Evolutionary conservation across 2,888 invertebrate genomes (phyloP).

Genomic region (Diloba caeruleocephala): DNA sequence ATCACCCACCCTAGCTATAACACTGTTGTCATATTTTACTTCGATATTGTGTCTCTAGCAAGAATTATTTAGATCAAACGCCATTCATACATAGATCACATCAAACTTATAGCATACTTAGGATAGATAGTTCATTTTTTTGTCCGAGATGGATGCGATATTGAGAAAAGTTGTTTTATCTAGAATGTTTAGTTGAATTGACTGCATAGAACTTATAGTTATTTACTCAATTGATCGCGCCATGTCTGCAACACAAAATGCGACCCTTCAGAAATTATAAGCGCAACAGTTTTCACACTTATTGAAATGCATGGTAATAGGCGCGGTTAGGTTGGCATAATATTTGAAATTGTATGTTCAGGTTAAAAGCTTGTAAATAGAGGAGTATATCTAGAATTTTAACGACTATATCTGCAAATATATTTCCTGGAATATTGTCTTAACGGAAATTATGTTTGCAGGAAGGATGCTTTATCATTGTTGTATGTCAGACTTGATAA

Average conservation of each 20-base stretch:
- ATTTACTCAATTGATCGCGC: constrained; percentile 6
- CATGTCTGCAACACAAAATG: constrained; percentile 10
- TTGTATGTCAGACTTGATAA: neutral
- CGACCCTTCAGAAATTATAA: constrained; percentile 11
- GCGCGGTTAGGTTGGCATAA: constrained; percentile 34
- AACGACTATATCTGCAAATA: constrained; percentile 10
- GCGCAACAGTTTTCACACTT: constrained; percentile 33
- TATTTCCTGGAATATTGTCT: constrained; percentile 10
- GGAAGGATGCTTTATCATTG: neutral
- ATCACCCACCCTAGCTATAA: constrained; percentile 12
- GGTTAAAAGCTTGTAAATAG: constrained; percentile 36
- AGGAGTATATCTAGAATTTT: constrained; percentile 13
- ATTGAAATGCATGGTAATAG: constrained; percentile 42
- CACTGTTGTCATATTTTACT: constrained; percentile 17
- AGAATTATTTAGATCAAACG: constrained; percentile 31
- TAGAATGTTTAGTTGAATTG: constrained; percentile 17
- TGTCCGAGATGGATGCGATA: constrained; percentile 5
- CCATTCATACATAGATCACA: constrained; percentile 16
- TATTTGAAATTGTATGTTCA: constrained; percentile 47
- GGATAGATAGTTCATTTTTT: no score
- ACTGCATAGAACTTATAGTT: neutral
- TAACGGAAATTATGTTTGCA: constrained; percentile 17
- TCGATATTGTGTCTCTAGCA: constrained; percentile 18
- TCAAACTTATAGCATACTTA: constrained; percentile 8
- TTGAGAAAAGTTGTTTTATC: constrained; percentile 21